Conservation (phyloP, 1,140 invertebrate species). For the Drosophila equinoxialis region DNA sequence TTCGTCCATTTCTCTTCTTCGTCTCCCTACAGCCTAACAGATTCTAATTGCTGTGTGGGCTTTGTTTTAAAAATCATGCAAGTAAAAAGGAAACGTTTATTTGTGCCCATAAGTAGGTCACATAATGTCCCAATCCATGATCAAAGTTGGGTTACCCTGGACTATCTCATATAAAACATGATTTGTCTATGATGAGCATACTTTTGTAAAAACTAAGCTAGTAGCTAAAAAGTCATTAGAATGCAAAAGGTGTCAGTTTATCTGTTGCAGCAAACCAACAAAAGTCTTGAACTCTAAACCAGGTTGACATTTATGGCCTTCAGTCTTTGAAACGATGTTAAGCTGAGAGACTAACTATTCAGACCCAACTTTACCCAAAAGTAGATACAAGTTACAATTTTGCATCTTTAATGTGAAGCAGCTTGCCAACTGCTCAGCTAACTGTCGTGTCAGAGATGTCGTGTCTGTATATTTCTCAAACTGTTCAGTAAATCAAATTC, state of each 20-base stretch:
- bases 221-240: too few relatives aligned
- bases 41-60: slow-evolving; percentile 42
- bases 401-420: too few relatives aligned
- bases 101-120: slow-evolving; percentile 46
- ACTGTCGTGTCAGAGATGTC: too few relatives aligned
- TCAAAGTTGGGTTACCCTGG: not conserved
- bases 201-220: not conserved
- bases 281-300: not conserved
- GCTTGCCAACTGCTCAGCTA: too few relatives aligned
- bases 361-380: not conserved
- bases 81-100: slow-evolving; percentile 33
- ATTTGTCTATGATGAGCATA: not conserved
- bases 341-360: not conserved
- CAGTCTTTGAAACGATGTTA: not conserved
- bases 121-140: not conserved
- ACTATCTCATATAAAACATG: not conserved
- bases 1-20: not conserved
- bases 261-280: not conserved
- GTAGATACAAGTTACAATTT: too few relatives aligned
- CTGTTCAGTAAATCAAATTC: not conserved
- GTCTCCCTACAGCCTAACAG: slow-evolving; percentile 21
- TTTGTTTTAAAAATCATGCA: slow-evolving; percentile 33
- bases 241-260: not conserved
- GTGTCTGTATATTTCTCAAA: too few relatives aligned
- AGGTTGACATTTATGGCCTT: not conserved